phyloP scores from a whole-genome alignment of 2,888 invertebrate species.

The Volucella zonaria region DNA sequence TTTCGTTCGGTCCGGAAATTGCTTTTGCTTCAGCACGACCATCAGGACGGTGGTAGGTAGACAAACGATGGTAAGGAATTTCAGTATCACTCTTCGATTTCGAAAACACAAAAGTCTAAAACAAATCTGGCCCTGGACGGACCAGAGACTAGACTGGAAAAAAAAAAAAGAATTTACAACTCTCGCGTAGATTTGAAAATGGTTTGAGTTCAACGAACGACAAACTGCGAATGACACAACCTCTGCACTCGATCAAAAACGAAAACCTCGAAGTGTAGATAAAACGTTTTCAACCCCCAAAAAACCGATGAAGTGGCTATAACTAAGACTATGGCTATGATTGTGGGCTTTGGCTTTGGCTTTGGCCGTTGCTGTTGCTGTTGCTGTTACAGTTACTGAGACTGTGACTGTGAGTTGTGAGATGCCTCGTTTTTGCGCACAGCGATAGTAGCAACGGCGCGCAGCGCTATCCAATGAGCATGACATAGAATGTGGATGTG shows the following conservation, averaged over 20 bases:
- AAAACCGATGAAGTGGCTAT: conserved; percentile 14
- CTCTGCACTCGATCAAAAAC: conserved; percentile 73
- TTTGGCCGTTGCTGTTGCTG: too few relatives aligned
- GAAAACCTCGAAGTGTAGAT: conserved; percentile 67
- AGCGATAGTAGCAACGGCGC: conserved; percentile 57
- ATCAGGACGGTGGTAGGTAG: conserved; percentile 11
- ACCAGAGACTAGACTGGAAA: conserved; percentile 1
- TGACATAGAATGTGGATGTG: conserved; percentile 73
- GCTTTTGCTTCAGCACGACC: conserved; percentile 59
- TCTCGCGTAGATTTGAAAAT: conserved; percentile 29
- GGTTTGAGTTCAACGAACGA: conserved; percentile 74
- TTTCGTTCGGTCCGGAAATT: conserved; percentile 68
- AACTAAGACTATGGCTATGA: not conserved
- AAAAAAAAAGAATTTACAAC: conserved; percentile 20
- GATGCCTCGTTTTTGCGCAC: conserved; percentile 70
- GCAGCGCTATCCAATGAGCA: conserved; percentile 72
- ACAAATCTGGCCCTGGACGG: conserved; percentile 11
- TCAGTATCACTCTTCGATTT: conserved; percentile 59
- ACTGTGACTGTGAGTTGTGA: conserved; percentile 20
- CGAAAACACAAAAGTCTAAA: conserved; percentile 49
- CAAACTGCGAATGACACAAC: conserved; percentile 74
- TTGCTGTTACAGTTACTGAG: too few relatives aligned
- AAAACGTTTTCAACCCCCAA: conserved; percentile 70
- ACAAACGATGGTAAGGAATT: conserved; percentile 55
- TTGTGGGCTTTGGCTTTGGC: too few relatives aligned